These are phyloP conservation scores for Procambarus clarkii DNA, from an alignment of 1,140 invertebrate genomes.

Conservation along the genomic window DNA sequence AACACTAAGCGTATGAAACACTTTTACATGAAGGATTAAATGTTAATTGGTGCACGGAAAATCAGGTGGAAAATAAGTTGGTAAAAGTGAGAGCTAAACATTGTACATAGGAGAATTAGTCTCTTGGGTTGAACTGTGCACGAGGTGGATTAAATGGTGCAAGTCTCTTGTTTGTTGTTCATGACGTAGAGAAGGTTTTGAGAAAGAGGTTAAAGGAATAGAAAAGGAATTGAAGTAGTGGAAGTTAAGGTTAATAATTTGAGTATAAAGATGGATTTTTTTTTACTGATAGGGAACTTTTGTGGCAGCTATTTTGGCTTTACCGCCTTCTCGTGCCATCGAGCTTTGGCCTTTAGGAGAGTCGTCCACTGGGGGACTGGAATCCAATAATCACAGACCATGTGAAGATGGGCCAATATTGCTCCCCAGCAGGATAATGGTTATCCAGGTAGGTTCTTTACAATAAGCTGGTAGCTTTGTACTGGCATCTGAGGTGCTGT, in stretches of 20 bases:
- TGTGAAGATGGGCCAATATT: neutral
- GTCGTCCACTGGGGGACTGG: neutral
- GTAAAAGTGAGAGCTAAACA: no score
- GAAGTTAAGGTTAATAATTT: neutral
- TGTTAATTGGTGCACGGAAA: no score
- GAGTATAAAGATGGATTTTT: neutral
- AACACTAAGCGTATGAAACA: no score
- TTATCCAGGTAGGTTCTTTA: neutral
- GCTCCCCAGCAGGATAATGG: neutral
- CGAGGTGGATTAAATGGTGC: no score
- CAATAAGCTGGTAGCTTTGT: neutral
- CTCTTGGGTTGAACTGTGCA: no score
- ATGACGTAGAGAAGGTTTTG: no score
- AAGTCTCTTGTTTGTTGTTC: no score
- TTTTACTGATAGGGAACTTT: constrained; percentile 2
- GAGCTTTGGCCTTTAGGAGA: neutral
- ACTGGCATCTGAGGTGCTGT: neutral
- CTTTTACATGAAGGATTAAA: no score
- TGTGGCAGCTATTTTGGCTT: neutral
- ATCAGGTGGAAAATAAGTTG: no score
- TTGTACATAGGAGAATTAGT: no score
- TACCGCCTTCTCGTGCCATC: neutral
- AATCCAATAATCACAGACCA: neutral
- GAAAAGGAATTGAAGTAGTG: neutral
- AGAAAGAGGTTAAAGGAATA: no score